Conservation (phyloP, 1,140 invertebrate genomes). For the Parapsyche elsis region DNA sequence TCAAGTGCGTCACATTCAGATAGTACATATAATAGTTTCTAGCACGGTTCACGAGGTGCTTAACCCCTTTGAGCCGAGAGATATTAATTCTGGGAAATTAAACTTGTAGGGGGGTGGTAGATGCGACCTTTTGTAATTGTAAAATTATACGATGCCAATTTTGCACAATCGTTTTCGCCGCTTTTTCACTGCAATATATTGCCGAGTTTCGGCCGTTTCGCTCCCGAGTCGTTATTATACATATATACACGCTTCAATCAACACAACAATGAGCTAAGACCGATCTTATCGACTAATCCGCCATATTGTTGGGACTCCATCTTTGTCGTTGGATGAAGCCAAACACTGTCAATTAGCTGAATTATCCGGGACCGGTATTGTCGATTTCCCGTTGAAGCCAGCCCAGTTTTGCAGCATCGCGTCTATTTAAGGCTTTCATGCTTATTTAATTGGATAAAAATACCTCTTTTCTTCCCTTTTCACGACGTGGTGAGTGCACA, state of each 20-base stretch:
- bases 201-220: not conserved
- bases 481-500: not conserved
- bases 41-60: too few species aligned
- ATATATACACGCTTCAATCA: not conserved
- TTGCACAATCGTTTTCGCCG: too few species aligned
- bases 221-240: not conserved
- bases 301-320: not conserved
- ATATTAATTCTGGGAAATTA: too few species aligned
- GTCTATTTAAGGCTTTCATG: slow-evolving; percentile 5
- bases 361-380: not conserved
- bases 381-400: not conserved
- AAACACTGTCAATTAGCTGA: slow-evolving; percentile 29
- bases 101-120: too few species aligned
- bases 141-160: too few species aligned
- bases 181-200: too few species aligned
- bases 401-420: not conserved
- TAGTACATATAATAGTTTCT: too few species aligned
- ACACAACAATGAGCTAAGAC: slow-evolving; percentile 4
- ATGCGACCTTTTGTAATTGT: too few species aligned
- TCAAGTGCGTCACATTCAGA: too few species aligned
- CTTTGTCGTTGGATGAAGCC: slow-evolving; percentile 20
- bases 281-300: slow-evolving; percentile 12
- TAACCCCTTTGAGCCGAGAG: too few species aligned
- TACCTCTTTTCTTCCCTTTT: slow-evolving; percentile 25
- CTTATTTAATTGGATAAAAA: slow-evolving; percentile 31